Conservation (phyloP, 2,888 invertebrate species). For the Myathropa florea region DNA sequence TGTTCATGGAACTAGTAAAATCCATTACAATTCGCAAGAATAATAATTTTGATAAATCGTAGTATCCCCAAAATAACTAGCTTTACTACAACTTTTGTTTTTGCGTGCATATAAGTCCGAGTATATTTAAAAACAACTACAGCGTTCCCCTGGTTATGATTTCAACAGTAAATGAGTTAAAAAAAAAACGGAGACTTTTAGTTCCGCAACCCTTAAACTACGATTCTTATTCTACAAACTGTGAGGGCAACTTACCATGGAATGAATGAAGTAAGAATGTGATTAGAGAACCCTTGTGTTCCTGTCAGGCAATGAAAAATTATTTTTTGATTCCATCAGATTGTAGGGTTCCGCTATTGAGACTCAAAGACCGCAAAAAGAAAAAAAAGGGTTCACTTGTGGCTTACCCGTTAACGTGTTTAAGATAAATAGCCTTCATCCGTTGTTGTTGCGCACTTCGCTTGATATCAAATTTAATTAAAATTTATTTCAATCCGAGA, state of each 20-base stretch:
- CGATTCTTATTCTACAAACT: slow-evolving; percentile 15
- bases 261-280: slow-evolving; percentile 43
- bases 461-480: slow-evolving; percentile 71
- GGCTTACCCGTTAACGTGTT: slow-evolving; percentile 70
- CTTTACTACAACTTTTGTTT: background rate
- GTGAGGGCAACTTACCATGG: slow-evolving; percentile 7
- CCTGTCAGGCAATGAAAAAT: slow-evolving; percentile 70
- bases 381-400: slow-evolving; percentile 69
- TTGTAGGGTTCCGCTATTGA: slow-evolving; percentile 59
- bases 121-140: background rate
- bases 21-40: slow-evolving; percentile 55
- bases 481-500: slow-evolving; percentile 67
- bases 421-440: slow-evolving; percentile 69
- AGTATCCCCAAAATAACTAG: background rate
- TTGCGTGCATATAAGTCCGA: background rate
- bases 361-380: slow-evolving; percentile 57
- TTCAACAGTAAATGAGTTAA: background rate
- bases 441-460: slow-evolving; percentile 69
- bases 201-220: slow-evolving; percentile 17
- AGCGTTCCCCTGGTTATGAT: background rate
- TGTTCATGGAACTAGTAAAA: slow-evolving; percentile 53
- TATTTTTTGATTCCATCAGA: slow-evolving; percentile 71
- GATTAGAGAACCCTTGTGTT: slow-evolving; percentile 68
- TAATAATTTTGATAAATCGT: slow-evolving; percentile 58
- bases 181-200: background rate